These are phyloP conservation scores for Phortica okadai DNA, from an alignment of 2,888 invertebrate genomes.

Conservation along the genomic window DNA sequence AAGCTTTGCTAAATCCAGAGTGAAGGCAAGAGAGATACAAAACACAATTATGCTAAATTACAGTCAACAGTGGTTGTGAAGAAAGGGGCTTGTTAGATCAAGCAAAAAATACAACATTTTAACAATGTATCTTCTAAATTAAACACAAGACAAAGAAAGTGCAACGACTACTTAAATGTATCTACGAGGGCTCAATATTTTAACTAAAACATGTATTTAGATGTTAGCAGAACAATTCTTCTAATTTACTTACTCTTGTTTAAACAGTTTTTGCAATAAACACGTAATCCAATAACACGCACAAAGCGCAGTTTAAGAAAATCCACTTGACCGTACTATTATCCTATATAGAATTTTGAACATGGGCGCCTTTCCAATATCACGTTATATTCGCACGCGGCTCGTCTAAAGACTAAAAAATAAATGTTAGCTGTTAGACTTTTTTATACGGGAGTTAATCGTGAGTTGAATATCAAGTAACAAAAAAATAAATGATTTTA, in stretches of 20 bases:
- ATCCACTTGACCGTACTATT: not conserved
- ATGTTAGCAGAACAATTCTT: too few species aligned
- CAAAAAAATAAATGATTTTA: slow-evolving; percentile 16
- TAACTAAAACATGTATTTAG: too few species aligned
- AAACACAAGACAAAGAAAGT: not conserved
- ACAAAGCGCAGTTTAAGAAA: too few species aligned
- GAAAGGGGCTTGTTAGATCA: too few species aligned
- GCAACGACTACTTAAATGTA: not conserved
- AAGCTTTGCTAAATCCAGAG: not conserved
- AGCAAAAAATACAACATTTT: too few species aligned
- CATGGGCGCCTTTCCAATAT: not conserved
- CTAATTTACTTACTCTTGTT: too few species aligned
- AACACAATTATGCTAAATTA: too few species aligned
- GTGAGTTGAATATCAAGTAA: not conserved
- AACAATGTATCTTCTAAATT: too few species aligned
- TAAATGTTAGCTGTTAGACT: slow-evolving; percentile 49
- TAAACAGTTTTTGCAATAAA: too few species aligned
- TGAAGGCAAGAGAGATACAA: not conserved
- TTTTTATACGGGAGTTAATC: slow-evolving; percentile 53
- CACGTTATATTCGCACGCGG: slow-evolving; percentile 27
- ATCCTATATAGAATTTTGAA: not conserved
- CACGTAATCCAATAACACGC: too few species aligned
- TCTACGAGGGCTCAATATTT: not conserved
- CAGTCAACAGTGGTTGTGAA: too few species aligned
- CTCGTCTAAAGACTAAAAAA: slow-evolving; percentile 58